Conservation (phyloP, 2,888 invertebrate genomes). For the Leptopterna dolabrata region DNA sequence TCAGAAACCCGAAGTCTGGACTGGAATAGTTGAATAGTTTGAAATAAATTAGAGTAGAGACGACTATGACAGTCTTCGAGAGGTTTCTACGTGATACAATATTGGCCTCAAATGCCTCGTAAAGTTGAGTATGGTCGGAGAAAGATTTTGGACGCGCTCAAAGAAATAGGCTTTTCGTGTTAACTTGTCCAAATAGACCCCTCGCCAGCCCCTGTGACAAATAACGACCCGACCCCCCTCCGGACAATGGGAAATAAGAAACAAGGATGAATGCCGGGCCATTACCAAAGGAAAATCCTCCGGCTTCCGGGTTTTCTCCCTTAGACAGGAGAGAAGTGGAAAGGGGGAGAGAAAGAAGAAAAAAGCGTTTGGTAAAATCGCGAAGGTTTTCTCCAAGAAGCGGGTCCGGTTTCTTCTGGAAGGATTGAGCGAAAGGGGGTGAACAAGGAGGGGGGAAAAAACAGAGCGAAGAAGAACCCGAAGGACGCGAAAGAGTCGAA, state of each 20-base stretch:
- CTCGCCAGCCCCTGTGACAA: neutral
- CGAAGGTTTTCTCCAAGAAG: neutral
- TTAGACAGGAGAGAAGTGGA: neutral
- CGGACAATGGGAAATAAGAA: constrained; percentile 53
- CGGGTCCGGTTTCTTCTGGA: neutral
- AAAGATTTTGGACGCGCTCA: neutral
- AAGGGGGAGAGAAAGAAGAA: neutral
- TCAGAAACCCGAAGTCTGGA: too few relatives aligned
- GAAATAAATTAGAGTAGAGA: too few relatives aligned
- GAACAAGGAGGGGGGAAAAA: neutral
- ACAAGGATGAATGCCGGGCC: constrained; percentile 46
- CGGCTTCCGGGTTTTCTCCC: constrained; percentile 10
- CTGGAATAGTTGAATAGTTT: too few relatives aligned
- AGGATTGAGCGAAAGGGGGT: neutral
- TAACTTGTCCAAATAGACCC: neutral
- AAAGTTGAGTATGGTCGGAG: too few relatives aligned
- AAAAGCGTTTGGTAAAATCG: neutral
- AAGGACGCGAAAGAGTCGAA: neutral
- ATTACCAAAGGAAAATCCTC: constrained; percentile 36
- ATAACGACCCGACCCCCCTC: constrained; percentile 1
- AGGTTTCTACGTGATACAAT: too few relatives aligned
- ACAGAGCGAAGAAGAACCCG: neutral
- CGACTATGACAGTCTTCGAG: too few relatives aligned
- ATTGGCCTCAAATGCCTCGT: too few relatives aligned
- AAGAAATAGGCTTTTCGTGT: neutral